Evolutionary conservation across 2,113 vertebrate species (phyloP).

Genomic region (Dipodomys merriami): DNA sequence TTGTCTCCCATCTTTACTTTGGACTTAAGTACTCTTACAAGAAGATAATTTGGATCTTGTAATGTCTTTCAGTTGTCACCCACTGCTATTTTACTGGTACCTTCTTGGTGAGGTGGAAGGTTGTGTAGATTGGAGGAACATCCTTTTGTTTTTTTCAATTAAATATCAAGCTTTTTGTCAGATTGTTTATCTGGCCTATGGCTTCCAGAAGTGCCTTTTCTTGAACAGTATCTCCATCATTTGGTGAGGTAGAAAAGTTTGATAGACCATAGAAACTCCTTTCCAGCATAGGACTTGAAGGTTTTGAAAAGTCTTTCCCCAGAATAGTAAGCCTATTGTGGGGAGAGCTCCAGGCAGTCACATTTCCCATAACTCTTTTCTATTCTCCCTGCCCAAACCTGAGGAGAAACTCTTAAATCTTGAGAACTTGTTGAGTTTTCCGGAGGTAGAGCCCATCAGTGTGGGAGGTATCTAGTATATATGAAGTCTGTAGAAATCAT

Average conservation of each 20-base stretch:
- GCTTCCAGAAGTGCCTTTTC: neutral
- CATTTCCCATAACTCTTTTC: neutral
- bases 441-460: neutral
- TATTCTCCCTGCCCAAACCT: neutral
- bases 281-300: neutral
- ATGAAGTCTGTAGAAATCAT: neutral
- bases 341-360: neutral
- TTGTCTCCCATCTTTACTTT: neutral
- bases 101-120: neutral
- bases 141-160: neutral
- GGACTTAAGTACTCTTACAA: neutral
- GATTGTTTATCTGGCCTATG: neutral
- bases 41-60: neutral
- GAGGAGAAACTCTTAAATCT: neutral
- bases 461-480: neutral
- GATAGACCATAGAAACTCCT: neutral
- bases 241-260: neutral
- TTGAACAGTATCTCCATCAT: neutral
- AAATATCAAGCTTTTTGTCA: neutral
- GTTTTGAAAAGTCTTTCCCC: neutral
- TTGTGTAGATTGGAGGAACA: neutral
- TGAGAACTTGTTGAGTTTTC: neutral
- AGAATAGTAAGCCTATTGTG: neutral
- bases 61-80: neutral
- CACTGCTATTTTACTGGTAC: neutral